Evolutionary conservation across 2,113 vertebrate species (phyloP), one percentile per base, ranked within the genome.

Genomic region (Etia nguti): DNA sequence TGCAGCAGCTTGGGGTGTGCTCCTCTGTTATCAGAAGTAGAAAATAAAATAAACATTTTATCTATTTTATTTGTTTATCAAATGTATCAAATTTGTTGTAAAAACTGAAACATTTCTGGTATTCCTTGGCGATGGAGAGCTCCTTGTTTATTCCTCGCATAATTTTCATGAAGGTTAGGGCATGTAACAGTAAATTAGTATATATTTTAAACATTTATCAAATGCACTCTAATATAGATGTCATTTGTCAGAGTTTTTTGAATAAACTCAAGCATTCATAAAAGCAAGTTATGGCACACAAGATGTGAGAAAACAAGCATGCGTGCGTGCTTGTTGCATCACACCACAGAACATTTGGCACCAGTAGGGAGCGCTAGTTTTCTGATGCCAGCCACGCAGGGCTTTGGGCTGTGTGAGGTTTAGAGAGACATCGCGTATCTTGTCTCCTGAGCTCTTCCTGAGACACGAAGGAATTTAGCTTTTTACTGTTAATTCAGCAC

Each of bases 321-420:
- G 9, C 31, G 43, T 43, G 48, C 38, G 1, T 4, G 73, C 75
- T 31, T 20, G 2, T 18, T 31, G 62, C 34, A 26, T 79, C 75
- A 73, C 80, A 84, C 56, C 62, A 81, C 82, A 79, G 11, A 83
- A 55, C 85, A 80, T 73, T 82, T 54, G 48, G 43, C 84, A 68
- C 91, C 93, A 92, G 89, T 80, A 92, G 93, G 82, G 91, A n/a
- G 91, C 68, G 89, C 91, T 88, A 38, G 65, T 82, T 84, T 88
- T 86, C 85, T 88, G 73, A 85, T 29, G 57, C 56, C 65, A 81
- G 79, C 57, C 4, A 7, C 4, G 2, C 20, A 22, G 34, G 11
- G 22, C 82, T 68, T 36, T 6, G 12, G 18, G 29, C 41, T 50
- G 20, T 70, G 34, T 18, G 57, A 83, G 59, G 75, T 70, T 77